A percentile compares a stretch with the other conserved stretches of the same genome.
These are phyloP conservation scores for Acanthosepion pharaonis DNA, from an alignment of 2,888 invertebrate genomes.

Conservation along the genomic window DNA sequence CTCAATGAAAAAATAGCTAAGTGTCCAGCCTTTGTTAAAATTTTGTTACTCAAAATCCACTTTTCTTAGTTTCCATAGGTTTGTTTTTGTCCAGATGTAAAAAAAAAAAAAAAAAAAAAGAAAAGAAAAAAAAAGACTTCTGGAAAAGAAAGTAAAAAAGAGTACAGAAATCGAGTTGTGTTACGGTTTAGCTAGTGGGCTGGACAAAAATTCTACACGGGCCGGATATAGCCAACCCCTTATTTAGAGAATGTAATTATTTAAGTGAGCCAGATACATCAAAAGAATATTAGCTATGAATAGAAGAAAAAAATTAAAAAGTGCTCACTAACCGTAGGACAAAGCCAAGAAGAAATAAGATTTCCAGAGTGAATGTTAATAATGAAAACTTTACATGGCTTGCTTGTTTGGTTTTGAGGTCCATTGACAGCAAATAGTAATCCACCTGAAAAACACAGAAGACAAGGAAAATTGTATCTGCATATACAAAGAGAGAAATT, in stretches of 20 bases:
- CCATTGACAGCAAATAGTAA: constrained; percentile 86
- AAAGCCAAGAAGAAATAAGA: constrained; percentile 63
- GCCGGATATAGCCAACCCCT: too few relatives aligned
- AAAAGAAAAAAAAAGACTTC: too few relatives aligned
- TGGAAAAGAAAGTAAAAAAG: too few relatives aligned
- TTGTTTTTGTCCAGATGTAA: too few relatives aligned
- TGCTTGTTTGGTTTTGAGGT: constrained; percentile 70
- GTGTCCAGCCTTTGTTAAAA: too few relatives aligned
- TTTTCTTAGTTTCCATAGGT: too few relatives aligned
- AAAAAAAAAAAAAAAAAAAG: too few relatives aligned
- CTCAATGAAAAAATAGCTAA: too few relatives aligned
- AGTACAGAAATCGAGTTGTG: too few relatives aligned
- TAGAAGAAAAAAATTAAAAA: neutral
- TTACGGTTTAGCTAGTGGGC: too few relatives aligned
- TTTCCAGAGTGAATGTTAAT: constrained; percentile 78
- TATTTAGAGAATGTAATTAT: neutral
- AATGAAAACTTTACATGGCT: constrained; percentile 79
- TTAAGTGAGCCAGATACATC: neutral
- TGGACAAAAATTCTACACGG: too few relatives aligned
- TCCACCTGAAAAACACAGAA: constrained; percentile 77
- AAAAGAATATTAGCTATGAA: neutral
- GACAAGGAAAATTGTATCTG: neutral
- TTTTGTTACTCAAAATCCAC: too few relatives aligned
- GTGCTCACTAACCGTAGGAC: constrained; percentile 53
- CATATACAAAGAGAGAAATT: neutral